Percentiles rank a stretch among this genome's conserved stretches.
Conservation (phyloP, 2,797 vertebrate species). For the Myotis myotis region DNA sequence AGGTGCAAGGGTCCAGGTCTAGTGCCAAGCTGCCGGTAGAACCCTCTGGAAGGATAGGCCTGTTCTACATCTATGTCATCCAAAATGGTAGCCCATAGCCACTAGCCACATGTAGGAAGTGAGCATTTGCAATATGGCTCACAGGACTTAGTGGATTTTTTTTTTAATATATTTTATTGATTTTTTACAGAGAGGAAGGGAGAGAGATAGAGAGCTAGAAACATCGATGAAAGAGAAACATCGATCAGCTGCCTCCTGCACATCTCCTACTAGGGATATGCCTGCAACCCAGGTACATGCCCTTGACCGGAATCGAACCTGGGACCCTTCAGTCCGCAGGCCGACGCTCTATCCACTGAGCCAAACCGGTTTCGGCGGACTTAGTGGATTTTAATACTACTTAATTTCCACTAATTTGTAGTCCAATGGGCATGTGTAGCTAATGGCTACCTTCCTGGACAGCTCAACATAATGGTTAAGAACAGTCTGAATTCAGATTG, state of each 20-base stretch:
- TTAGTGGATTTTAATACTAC: neutral
- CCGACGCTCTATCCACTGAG: too few relatives aligned
- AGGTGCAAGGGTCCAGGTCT: neutral
- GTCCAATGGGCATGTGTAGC: neutral
- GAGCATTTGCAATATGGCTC: neutral
- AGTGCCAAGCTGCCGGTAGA: neutral
- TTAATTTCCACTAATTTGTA: neutral
- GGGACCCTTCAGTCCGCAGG: too few relatives aligned
- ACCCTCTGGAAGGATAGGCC: neutral
- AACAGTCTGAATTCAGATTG: neutral
- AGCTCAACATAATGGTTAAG: neutral
- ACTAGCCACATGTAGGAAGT: too few relatives aligned
- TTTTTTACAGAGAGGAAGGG: too few relatives aligned
- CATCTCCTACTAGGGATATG: too few relatives aligned
- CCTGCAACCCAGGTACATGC: too few relatives aligned
- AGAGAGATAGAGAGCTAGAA: too few relatives aligned
- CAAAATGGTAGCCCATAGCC: neutral
- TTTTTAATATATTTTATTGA: too few relatives aligned
- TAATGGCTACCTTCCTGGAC: neutral
- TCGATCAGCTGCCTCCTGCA: too few relatives aligned
- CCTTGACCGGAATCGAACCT: too few relatives aligned
- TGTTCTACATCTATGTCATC: neutral
- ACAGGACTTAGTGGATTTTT: neutral
- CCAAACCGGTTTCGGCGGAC: too few relatives aligned
- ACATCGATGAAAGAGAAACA: too few relatives aligned